A percentile compares a stretch with the other conserved stretches of the same genome.
Evolutionary conservation across 2,797 vertebrate genomes (phyloP).

Genomic region (Liasis olivaceus): DNA sequence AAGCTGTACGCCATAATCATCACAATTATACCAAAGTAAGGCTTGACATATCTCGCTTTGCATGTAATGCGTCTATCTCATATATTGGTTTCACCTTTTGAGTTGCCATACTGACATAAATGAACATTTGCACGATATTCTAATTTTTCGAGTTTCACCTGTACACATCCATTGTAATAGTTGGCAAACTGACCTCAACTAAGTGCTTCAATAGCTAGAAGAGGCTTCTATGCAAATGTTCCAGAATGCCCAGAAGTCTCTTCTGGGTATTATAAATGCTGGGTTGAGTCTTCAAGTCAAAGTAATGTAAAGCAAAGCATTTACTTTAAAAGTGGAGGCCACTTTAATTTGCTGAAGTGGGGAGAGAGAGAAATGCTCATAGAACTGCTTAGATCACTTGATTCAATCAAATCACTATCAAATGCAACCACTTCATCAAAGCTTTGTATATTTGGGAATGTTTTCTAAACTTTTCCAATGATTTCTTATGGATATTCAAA

Average conservation of each 20-base stretch:
- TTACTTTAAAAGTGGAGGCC: background rate
- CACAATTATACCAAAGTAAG: too few species aligned
- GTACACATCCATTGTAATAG: background rate
- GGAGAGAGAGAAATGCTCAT: background rate
- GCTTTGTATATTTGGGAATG: background rate
- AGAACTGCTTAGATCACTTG: background rate
- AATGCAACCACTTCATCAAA: background rate
- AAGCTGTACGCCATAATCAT: too few species aligned
- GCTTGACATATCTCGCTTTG: too few species aligned
- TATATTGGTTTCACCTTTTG: too few species aligned
- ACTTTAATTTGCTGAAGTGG: background rate
- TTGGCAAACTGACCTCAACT: background rate
- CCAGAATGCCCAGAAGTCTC: background rate
- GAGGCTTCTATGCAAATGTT: background rate
- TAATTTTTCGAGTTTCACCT: too few species aligned
- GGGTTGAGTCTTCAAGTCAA: background rate
- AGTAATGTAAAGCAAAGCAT: background rate
- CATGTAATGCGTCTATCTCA: too few species aligned
- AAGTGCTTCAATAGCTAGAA: background rate
- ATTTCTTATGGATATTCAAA: background rate
- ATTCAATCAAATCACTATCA: background rate
- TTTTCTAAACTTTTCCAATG: background rate
- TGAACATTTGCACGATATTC: too few species aligned
- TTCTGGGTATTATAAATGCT: background rate
- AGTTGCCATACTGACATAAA: too few species aligned